Evolutionary conservation across 2,113 vertebrate genomes (phyloP), one percentile per base, ranked within the genome.

Genomic region (Syngnathus scovelli): DNA sequence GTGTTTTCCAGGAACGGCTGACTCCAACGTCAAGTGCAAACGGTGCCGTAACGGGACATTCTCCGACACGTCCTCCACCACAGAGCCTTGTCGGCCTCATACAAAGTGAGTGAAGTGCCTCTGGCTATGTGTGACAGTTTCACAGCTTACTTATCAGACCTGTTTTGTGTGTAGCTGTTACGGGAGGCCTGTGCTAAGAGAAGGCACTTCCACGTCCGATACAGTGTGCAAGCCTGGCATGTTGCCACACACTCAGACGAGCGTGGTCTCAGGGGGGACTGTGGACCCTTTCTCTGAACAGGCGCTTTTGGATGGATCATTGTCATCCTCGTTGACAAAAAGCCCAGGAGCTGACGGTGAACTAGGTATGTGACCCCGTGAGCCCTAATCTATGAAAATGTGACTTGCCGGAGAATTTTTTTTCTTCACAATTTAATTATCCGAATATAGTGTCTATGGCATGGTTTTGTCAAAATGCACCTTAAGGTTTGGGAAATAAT

Each of bases 51-150:
- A 23, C 1, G 91, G 88, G 33, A 87, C 60, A 0, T 91, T 90
- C 74, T 92, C 89, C 15, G 44, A 81, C 75, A 68, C n/a, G 1
- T 0, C 0, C 44, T 87, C 75, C 9, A 4, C 8, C 66, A 74
- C n/a, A 0, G 54, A 83, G 15, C 41, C 0, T 10, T 92, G 91
- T 66, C 54, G 5, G 67, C 70, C 67, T 27, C 88, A 92, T 59
- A 85, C 81, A 39, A 2, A 48, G 91, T 92, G 70, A 86, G 78
- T 81, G 12, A 64, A 58, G 21, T 41, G 67, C 15, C 19, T 2
- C 9, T 36, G 19, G 69, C 64, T 61, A 2, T 10, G 16, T 23
- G 19, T 66, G 46, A 9, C 44, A 69, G 19, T 27, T 48, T 52
- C 39, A 58, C 39, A 56, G 46, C 8, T 63, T 66, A 43, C 36